Evolutionary conservation across 2,113 vertebrate species (phyloP).

Genomic region (Cochlearius cochlearius): DNA sequence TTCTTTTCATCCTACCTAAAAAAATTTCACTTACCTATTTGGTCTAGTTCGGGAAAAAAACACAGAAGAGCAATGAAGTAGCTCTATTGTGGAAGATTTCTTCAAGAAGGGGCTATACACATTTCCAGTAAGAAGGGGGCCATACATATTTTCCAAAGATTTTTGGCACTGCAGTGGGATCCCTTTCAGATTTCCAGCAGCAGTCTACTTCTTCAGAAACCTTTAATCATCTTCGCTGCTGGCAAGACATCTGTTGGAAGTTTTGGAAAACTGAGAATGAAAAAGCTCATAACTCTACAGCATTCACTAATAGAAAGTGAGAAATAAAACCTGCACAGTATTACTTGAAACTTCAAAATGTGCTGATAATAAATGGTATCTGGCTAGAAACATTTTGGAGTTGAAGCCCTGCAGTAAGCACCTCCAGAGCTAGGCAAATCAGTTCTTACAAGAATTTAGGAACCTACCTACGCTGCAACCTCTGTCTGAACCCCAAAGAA

Average conservation of each 20-base stretch:
- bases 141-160: conserved; percentile 22
- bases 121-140: neutral
- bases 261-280: conserved; percentile 33
- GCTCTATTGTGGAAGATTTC: neutral
- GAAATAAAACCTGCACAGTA: conserved; percentile 44
- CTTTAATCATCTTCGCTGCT: conserved; percentile 58
- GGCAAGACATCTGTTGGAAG: conserved; percentile 51
- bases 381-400: conserved; percentile 3
- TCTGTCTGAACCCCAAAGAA: neutral
- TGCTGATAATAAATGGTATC: conserved; percentile 51
- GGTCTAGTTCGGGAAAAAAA: neutral
- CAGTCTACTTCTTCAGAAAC: conserved; percentile 38
- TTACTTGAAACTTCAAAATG: conserved; percentile 41
- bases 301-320: conserved; percentile 55
- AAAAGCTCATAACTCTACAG: conserved; percentile 39
- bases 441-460: neutral
- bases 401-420: neutral
- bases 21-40: neutral
- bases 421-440: neutral
- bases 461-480: neutral
- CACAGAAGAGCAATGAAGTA: neutral
- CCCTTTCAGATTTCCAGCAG: conserved; percentile 54
- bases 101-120: neutral
- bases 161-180: conserved; percentile 22
- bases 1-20: neutral